Conservation (phyloP, 1,140 invertebrate species). For the Penaeus indicus region DNA sequence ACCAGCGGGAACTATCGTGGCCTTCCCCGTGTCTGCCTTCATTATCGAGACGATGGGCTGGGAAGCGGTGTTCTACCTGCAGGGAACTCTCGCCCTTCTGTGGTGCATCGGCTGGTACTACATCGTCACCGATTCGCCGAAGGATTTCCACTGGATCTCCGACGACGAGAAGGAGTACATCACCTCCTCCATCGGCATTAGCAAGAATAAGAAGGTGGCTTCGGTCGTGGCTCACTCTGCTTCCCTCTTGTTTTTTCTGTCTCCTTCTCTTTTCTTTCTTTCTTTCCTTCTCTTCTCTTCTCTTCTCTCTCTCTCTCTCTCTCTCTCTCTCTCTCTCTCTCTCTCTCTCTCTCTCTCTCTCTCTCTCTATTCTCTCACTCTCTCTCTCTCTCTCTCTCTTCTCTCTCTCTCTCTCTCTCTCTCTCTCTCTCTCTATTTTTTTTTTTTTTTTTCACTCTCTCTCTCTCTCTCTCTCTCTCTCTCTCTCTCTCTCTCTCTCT, state of each 20-base stretch:
- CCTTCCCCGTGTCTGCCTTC: slow-evolving; percentile 71
- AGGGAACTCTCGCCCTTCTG: background rate
- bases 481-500: no score
- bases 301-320: no score
- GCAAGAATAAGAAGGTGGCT: slow-evolving; percentile 24
- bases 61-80: slow-evolving; percentile 7
- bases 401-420: no score
- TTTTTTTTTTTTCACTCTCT: no score
- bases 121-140: background rate
- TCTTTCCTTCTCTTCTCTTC: no score
- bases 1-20: slow-evolving; percentile 71
- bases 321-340: no score
- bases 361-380: no score
- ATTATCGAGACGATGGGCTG: slow-evolving; percentile 72
- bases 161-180: slow-evolving; percentile 8
- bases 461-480: no score
- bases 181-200: background rate
- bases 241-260: background rate
- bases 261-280: no score
- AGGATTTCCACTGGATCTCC: background rate
- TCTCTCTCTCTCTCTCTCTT: no score
- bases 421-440: no score
- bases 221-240: background rate
- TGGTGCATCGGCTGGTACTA: background rate
- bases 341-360: no score